A percentile compares a stretch with the other conserved stretches of the same genome.
Evolutionary conservation across 2,113 vertebrate species (phyloP).

Genomic region (Xyliphius kryptos): DNA sequence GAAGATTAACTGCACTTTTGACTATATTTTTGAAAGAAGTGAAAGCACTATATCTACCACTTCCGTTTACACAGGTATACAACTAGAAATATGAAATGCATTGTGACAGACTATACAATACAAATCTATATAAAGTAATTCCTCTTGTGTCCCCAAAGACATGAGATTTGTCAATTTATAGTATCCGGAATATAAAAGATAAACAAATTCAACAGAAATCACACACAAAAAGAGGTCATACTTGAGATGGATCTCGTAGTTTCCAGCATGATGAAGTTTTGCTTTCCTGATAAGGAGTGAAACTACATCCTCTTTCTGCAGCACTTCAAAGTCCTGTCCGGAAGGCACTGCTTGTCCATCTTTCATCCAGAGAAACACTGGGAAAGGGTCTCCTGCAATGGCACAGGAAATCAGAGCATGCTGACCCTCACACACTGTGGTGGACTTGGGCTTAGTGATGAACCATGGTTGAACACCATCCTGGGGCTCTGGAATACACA

Average conservation of each 20-base stretch:
- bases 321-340: slow-evolving; percentile 66
- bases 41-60: too few relatives aligned
- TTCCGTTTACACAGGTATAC: too few relatives aligned
- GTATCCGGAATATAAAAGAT: too few relatives aligned
- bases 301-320: slow-evolving; percentile 86
- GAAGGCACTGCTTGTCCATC: slow-evolving; percentile 62
- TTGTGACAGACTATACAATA: too few relatives aligned
- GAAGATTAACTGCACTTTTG: too few relatives aligned
- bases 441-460: slow-evolving; percentile 84
- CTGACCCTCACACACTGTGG: slow-evolving; percentile 69
- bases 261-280: slow-evolving; percentile 70
- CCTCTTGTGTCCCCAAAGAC: too few relatives aligned
- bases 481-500: slow-evolving; percentile 72
- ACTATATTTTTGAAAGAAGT: too few relatives aligned
- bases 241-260: slow-evolving; percentile 83
- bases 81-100: too few relatives aligned
- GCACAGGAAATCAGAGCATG: slow-evolving; percentile 83
- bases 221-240: too few relatives aligned
- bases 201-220: too few relatives aligned
- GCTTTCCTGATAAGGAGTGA: slow-evolving; percentile 79
- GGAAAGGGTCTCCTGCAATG: slow-evolving; percentile 87
- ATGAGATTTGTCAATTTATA: too few relatives aligned
- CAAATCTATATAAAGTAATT: too few relatives aligned
- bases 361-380: slow-evolving; percentile 75
- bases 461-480: slow-evolving; percentile 93